Evolutionary conservation across 1,140 invertebrate genomes (phyloP).

Genomic region (Scylla paramamosain): DNA sequence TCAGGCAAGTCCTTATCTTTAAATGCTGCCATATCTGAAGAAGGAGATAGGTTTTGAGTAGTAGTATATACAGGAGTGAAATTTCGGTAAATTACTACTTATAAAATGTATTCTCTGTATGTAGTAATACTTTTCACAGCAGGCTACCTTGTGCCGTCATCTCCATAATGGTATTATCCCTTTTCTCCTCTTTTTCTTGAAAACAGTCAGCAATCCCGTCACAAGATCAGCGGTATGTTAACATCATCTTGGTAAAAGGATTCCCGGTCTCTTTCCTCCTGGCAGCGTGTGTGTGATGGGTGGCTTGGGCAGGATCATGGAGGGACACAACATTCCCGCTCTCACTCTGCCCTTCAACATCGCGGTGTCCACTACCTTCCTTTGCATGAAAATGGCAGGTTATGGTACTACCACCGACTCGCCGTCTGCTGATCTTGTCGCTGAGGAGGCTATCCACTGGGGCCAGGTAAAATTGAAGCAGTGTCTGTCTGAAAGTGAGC

Average conservation of each 20-base stretch:
- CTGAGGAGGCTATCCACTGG: background rate
- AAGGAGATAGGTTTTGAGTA: too few species aligned
- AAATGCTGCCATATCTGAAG: too few species aligned
- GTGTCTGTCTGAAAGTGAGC: too few species aligned
- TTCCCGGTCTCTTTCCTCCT: background rate
- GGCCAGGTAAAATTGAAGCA: too few species aligned
- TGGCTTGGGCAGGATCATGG: conserved; percentile 62
- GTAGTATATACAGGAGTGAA: too few species aligned
- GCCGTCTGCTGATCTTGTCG: background rate
- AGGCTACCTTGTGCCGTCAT: background rate
- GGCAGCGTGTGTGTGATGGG: conserved; percentile 62
- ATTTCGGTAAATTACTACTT: too few species aligned
- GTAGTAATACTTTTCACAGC: too few species aligned
- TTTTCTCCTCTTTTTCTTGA: too few species aligned
- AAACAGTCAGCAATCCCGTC: background rate
- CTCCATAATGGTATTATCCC: too few species aligned
- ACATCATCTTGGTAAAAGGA: background rate
- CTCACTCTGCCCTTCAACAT: conserved; percentile 77
- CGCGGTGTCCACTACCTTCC: conserved; percentile 57
- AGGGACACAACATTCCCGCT: conserved; percentile 52
- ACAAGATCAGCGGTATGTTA: background rate
- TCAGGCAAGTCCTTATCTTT: too few species aligned
- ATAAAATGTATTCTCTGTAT: too few species aligned
- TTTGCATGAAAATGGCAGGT: conserved; percentile 28
- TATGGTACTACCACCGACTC: background rate